Conservation (phyloP, 2,113 vertebrate species). For the Megalops atlanticus region DNA sequence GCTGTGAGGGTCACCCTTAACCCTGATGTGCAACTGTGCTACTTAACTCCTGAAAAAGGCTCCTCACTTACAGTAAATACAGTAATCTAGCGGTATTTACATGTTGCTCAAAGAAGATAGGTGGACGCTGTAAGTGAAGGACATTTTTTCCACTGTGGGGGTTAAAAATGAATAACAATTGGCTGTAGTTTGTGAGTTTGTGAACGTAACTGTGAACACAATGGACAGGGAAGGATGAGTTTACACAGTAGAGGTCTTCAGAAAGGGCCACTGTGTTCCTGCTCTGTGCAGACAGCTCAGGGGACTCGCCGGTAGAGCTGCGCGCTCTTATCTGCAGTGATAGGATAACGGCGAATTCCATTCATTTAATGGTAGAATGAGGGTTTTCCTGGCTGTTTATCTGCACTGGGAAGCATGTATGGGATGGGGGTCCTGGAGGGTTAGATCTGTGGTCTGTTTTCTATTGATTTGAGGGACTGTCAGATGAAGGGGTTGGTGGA, state of each 20-base stretch:
- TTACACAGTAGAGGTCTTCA: background rate
- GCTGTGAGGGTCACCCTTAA: background rate
- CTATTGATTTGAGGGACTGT: background rate
- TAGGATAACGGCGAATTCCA: background rate
- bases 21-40: background rate
- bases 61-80: background rate
- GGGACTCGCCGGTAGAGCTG: background rate
- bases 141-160: background rate
- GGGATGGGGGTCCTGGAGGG: background rate
- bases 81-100: background rate
- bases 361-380: conserved; percentile 8
- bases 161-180: background rate
- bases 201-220: background rate
- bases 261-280: background rate
- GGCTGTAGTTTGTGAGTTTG: background rate
- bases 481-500: background rate
- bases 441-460: background rate
- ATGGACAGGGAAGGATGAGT: background rate
- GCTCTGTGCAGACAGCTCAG: background rate
- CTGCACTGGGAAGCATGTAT: background rate
- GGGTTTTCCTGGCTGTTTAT: conserved; percentile 14
- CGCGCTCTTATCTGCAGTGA: conserved; percentile 13
- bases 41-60: too few relatives aligned
- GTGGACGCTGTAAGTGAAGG: background rate
- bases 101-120: background rate